Evolutionary conservation across 1,140 invertebrate species (phyloP).

Genomic region (Zaprionus taronus): DNA sequence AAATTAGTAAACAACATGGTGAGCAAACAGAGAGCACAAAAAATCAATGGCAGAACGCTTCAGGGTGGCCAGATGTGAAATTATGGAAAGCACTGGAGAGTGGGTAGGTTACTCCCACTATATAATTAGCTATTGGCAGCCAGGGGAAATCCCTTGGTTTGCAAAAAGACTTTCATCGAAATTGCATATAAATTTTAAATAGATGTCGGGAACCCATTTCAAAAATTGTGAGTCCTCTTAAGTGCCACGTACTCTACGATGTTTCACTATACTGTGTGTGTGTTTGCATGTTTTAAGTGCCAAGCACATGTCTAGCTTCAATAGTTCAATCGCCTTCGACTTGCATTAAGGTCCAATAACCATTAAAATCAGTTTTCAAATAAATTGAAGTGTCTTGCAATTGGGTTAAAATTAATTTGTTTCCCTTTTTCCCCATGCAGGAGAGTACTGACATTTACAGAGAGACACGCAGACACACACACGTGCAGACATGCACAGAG

Average conservation of each 20-base stretch:
- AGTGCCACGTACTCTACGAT: slow-evolving; percentile 7
- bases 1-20: slow-evolving; percentile 74
- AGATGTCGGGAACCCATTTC: slow-evolving; percentile 69
- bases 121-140: slow-evolving; percentile 60
- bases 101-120: slow-evolving; percentile 6
- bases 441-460: slow-evolving; percentile 26
- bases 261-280: slow-evolving; percentile 8
- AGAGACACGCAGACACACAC: slow-evolving; percentile 6
- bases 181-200: slow-evolving; percentile 80
- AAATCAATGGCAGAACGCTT: slow-evolving; percentile 6
- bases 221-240: slow-evolving; percentile 68
- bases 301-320: slow-evolving; percentile 35
- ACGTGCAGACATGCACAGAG: background rate
- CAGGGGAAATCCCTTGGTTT: background rate
- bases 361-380: slow-evolving; percentile 77
- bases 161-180: slow-evolving; percentile 44
- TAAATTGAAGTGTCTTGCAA: slow-evolving; percentile 71
- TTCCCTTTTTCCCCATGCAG: slow-evolving; percentile 54
- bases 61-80: slow-evolving; percentile 3
- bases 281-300: slow-evolving; percentile 20
- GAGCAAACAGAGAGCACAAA: slow-evolving; percentile 24
- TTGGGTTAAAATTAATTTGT: slow-evolving; percentile 74
- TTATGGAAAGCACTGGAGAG: background rate
- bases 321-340: slow-evolving; percentile 22
- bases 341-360: slow-evolving; percentile 68